Evolutionary conservation across 2,797 vertebrate genomes (phyloP), one percentile per base, ranked within the genome.

Genomic region (Avahi laniger): DNA sequence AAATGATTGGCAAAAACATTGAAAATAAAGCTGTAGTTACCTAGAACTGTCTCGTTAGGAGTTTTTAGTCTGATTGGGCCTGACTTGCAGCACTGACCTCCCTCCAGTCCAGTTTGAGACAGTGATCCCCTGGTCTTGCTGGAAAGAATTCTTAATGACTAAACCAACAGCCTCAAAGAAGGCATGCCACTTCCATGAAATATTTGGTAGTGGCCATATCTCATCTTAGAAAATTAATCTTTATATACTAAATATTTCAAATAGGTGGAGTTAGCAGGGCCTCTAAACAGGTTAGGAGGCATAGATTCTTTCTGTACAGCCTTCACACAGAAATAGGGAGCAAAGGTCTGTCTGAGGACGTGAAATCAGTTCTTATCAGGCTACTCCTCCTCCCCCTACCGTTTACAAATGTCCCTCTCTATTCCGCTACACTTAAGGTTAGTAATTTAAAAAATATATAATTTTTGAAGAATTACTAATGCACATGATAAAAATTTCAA

Each of bases 381-480:
- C 3, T 65, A 52, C 28, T 33, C 15, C 72, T 52, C 35, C 35
- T 0, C 10, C 12, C 43, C 35, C 35, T 35, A 57, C 3, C 12
- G 35, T n/a, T 52, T 90, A 15, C 6, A 82, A 88, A 5, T 78
- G 63, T 65, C 59, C n/a, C 15, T 72, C 61, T 61, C 59, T 89
- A 13, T 61, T 90, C 15, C 28, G 35, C 4, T 75, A n/a, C 22
- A 41, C 41, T 91, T 83, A 67, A 83, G 35, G 79, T 95, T 73
- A 76, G 43, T 46, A 63, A 61, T 82, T 95, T 75, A 48, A 30
- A 30, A 81, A 65, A 85, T 63, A 4, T 57, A n/a, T 50, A 61
- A 76, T 87, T 94, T 93, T 83, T 38, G 46, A 88, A 96, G 91
- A 95, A 43, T 50, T 67, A 92, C 89, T 82, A 85, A 85, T 41